Percentiles rank a stretch among this genome's conserved stretches.
These are phyloP conservation scores for Cephus spinipes DNA, from an alignment of 2,888 invertebrate species.

Conservation along the genomic window DNA sequence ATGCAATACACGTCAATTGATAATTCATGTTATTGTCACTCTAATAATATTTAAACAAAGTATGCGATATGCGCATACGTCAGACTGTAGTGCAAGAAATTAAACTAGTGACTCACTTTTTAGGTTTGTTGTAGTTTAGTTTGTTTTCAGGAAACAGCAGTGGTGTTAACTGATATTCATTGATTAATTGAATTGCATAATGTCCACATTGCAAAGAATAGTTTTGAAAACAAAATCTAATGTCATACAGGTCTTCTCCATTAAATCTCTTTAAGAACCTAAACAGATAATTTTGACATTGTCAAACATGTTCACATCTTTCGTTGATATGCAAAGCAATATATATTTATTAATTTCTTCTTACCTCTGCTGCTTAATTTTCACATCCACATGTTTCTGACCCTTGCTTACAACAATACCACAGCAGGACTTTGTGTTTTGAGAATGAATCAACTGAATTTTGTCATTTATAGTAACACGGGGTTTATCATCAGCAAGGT, in stretches of 20 bases:
- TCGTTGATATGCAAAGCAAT: neutral
- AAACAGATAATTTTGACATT: conserved; percentile 1
- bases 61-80: neutral
- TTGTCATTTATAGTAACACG: neutral
- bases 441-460: neutral
- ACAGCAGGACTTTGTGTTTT: too few relatives aligned
- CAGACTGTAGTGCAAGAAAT: neutral
- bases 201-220: conserved; percentile 38
- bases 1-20: neutral
- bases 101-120: neutral
- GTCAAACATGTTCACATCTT: neutral
- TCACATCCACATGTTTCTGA: too few relatives aligned
- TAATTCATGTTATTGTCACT: neutral
- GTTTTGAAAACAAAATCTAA: conserved; percentile 31
- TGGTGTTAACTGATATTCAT: conserved; percentile 24
- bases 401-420: too few relatives aligned
- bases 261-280: conserved; percentile 20
- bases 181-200: conserved; percentile 32
- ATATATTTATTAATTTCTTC: neutral
- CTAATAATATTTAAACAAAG: conserved; percentile 11
- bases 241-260: conserved; percentile 17
- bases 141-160: conserved; percentile 37
- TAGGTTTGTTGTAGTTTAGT: conserved; percentile 22
- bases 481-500: conserved; percentile 30
- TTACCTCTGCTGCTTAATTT: neutral